Percentiles rank a stretch among this genome's conserved stretches.
Conservation (phyloP, 2,113 vertebrate genomes). For the Tragulus kanchil region DNA sequence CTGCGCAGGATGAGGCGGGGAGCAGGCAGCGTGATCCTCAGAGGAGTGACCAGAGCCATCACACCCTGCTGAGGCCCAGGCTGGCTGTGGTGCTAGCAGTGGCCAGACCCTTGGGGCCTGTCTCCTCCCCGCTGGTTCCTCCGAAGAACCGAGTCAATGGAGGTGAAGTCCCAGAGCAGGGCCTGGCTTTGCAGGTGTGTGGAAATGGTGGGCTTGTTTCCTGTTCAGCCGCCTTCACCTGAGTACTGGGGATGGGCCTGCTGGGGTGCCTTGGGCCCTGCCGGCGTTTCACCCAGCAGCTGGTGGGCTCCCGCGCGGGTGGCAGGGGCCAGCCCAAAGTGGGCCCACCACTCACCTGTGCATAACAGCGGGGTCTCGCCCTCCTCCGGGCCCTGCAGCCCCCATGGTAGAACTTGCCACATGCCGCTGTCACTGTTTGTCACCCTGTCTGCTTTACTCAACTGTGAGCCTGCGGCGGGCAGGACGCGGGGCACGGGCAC, state of each 20-base stretch:
- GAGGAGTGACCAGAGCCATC: not conserved
- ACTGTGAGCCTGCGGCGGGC: not conserved
- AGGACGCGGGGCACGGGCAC: not conserved
- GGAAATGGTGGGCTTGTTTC: not conserved
- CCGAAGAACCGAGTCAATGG: not conserved
- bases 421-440: not conserved
- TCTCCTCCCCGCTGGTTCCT: not conserved
- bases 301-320: not conserved
- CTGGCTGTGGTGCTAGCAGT: not conserved
- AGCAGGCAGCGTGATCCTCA: rapidly evolving
- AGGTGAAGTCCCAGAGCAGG: not conserved
- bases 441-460: not conserved
- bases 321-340: not conserved
- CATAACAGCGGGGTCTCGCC: not conserved
- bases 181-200: not conserved
- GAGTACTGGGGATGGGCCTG: not conserved
- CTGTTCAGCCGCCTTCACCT: not conserved
- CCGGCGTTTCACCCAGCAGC: not conserved
- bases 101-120: not conserved
- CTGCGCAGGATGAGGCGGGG: not conserved
- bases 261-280: rapidly evolving
- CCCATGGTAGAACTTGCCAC: not conserved
- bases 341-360: not conserved
- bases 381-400: not conserved
- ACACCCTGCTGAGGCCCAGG: not conserved